Percentiles rank a stretch among this genome's conserved stretches.
phyloP scores from a whole-genome alignment of 2,113 vertebrate genomes.

The Crypturellus undulatus region DNA sequence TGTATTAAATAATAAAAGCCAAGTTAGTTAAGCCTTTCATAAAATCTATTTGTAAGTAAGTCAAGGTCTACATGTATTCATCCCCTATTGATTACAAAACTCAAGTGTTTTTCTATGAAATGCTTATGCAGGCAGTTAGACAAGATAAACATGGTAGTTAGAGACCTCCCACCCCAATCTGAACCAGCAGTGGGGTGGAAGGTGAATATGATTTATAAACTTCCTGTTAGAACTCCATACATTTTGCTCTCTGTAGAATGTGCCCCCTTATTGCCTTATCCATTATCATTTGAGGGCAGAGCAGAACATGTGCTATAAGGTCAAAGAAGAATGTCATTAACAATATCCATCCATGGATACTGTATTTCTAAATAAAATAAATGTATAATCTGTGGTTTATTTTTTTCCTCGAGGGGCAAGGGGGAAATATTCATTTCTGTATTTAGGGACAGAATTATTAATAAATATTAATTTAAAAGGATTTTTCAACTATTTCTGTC shows the following conservation, averaged over 20 bases:
- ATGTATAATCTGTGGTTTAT: not conserved
- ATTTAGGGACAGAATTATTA: not conserved
- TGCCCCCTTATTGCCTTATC: not conserved
- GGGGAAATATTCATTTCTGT: not conserved
- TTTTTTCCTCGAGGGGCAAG: not conserved
- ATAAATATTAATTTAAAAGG: not conserved
- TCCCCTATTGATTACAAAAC: not conserved
- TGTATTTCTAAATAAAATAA: not conserved
- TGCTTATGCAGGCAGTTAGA: not conserved
- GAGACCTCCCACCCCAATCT: not conserved
- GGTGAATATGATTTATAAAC: not conserved
- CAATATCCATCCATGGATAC: not conserved
- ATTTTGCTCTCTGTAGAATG: not conserved
- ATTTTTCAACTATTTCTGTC: not conserved
- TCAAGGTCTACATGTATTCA: not conserved
- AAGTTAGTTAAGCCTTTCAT: not conserved
- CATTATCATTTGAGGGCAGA: not conserved
- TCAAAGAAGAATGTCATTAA: not conserved
- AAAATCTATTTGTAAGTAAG: not conserved
- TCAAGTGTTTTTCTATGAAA: not conserved
- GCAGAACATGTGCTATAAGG: not conserved
- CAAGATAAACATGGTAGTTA: not conserved
- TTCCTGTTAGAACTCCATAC: not conserved
- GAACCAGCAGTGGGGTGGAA: not conserved
- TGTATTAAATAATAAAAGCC: not conserved